Conservation (phyloP, 2,113 vertebrate genomes). For the Pelodiscus sinensis region DNA sequence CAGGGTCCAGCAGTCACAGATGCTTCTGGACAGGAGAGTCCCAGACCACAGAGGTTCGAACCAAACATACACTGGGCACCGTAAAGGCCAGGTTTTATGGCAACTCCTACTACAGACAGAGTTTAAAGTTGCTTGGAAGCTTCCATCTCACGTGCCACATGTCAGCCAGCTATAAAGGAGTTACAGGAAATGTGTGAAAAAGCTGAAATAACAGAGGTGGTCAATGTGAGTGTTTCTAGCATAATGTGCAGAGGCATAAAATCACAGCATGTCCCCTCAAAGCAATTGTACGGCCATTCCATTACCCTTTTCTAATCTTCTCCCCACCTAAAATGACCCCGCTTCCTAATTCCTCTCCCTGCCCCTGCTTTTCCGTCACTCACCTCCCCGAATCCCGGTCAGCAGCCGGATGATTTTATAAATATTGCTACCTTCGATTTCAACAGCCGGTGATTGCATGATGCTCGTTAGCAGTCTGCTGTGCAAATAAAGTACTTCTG, state of each 20-base stretch:
- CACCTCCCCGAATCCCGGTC: neutral
- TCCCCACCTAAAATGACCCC: neutral
- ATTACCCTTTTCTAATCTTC: rapidly evolving
- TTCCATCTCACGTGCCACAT: neutral
- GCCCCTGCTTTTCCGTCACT: constrained; percentile 35
- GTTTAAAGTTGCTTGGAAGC: neutral
- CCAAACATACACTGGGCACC: rapidly evolving
- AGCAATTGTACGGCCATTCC: neutral
- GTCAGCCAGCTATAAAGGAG: neutral
- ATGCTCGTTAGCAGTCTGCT: neutral
- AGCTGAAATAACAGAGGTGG: neutral
- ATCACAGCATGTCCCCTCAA: neutral
- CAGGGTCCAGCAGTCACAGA: no score
- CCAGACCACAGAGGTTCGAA: no score
- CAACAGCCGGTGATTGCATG: neutral
- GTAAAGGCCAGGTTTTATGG: neutral
- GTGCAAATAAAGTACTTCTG: neutral
- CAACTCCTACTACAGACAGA: neutral
- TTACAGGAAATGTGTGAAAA: neutral
- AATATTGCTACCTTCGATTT: neutral
- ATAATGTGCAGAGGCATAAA: neutral
- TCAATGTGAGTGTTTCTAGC: neutral
- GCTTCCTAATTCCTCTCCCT: constrained; percentile 58
- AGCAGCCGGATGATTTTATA: constrained; percentile 24
- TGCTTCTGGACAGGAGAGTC: no score